Evolutionary conservation across 2,888 invertebrate species (phyloP).

Genomic region (Drosophila siamana): DNA sequence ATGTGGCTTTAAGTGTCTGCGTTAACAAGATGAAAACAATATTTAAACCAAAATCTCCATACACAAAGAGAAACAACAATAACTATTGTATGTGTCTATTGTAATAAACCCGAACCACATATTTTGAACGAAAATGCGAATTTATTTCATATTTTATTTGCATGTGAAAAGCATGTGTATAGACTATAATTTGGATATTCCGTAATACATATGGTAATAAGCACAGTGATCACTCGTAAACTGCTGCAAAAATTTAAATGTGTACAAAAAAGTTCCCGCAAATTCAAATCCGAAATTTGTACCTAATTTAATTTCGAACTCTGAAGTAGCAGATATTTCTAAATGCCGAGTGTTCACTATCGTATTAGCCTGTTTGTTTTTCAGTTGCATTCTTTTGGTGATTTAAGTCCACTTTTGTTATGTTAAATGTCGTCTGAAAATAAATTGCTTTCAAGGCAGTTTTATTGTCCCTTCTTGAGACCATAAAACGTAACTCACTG

Average conservation of each 20-base stretch:
- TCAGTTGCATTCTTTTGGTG: neutral
- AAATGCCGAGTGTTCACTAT: conserved; percentile 7
- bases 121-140: conserved; percentile 33
- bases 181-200: conserved; percentile 3
- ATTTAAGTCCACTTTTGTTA: conserved; percentile 28
- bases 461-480: conserved; percentile 21
- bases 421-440: conserved; percentile 19
- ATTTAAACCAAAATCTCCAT: conserved; percentile 24
- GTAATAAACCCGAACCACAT: conserved; percentile 8
- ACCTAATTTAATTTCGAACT: no score
- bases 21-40: conserved; percentile 27
- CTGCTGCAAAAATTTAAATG: neutral
- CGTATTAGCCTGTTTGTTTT: neutral
- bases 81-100: conserved; percentile 26
- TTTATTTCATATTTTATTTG: conserved; percentile 36
- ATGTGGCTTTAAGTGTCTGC: conserved; percentile 2
- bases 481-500: conserved; percentile 7
- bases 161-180: conserved; percentile 26
- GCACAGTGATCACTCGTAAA: conserved; percentile 5
- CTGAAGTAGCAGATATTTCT: neutral
- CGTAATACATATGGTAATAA: conserved; percentile 8
- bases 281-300: neutral
- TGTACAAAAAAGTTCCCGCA: neutral
- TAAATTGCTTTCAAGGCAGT: conserved; percentile 24
- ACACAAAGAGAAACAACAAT: conserved; percentile 3